Conservation (phyloP, 2,797 vertebrate genomes). For the Monodelphis domestica region DNA sequence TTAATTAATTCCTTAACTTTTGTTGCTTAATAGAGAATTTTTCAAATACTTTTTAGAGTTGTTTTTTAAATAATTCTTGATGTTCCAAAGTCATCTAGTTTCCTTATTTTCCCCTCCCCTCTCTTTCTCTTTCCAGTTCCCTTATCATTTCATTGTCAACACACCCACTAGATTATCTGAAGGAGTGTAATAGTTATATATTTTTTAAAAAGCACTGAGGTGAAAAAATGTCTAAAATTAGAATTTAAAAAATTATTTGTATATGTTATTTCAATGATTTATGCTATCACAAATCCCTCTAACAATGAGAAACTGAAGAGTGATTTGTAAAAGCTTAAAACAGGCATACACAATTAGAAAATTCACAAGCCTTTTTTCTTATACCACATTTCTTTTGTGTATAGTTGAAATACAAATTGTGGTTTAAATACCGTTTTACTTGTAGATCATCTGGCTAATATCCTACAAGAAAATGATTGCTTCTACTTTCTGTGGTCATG, state of each 20-base stretch:
- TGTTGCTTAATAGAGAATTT: not conserved
- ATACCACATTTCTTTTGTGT: constrained; percentile 19
- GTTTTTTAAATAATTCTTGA: not conserved
- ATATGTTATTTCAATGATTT: not conserved
- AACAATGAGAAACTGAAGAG: not conserved
- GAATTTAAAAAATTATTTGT: not conserved
- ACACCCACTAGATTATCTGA: not conserved
- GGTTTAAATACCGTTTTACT: constrained; percentile 15
- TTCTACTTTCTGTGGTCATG: not conserved
- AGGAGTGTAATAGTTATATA: not conserved
- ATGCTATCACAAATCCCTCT: not conserved
- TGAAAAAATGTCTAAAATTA: not conserved
- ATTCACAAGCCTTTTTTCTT: constrained; percentile 29
- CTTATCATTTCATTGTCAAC: not conserved
- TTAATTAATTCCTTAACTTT: not conserved
- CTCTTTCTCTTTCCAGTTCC: not conserved
- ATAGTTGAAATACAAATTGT: not conserved
- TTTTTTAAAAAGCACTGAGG: not conserved
- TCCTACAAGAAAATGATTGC: constrained; percentile 42
- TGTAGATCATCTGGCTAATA: constrained; percentile 10
- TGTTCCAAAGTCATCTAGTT: not conserved
- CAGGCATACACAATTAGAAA: not conserved
- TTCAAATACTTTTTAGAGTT: not conserved
- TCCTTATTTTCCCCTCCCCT: not conserved
- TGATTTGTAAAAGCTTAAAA: not conserved